Base-by-base conservation (phyloP, 2,888 invertebrate genomes). In the Oscheius sp. region DNA sequence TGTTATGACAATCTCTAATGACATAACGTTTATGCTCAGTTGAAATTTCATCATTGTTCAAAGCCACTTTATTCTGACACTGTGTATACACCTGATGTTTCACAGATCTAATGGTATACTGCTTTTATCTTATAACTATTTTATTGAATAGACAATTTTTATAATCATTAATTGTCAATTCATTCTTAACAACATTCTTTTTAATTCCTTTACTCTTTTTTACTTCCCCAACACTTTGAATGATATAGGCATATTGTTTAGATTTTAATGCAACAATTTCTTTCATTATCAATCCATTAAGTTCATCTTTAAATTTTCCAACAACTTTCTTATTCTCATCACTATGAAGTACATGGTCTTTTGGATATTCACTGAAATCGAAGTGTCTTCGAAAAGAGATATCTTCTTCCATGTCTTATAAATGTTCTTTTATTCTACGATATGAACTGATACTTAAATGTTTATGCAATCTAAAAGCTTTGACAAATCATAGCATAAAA, bases 141-240 rank as follows among this genome's bases (percentile, higher is more conserved):
- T 50, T 64, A 30, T 68, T 49, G 28, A 68, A 51, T 2, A 71
- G 44, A 51, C 68, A 38, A 12, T 64, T n/a, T 28, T 32, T 63
- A 59, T 57, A 71, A 68, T 71, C 71, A n/a, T 63, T 59, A n/a
- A 68, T 14, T n/a, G n/a, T n/a, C n/a, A n/a, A n/a, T n/a, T n/a
- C n/a, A n/a, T n/a, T n/a, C n/a, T n/a, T n/a, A n/a, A 36, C 36
- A 36, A 36, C 14, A 36, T 14, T 9, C 36, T 36, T 36, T 36
- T 36, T 36, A 14, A 36, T 36, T 9, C 36, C 36, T 36, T 36
- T 36, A 36, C 8, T 9, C 36, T 36, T 36, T 36, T 36, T 36
- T 14, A 14, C 8, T 36, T 36, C 36, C 36, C 14, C 14, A 36
- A 14, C 8, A 36, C 14, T 14, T 9, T 9, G 36, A 9, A 36